Evolutionary conservation across 2,888 invertebrate species (phyloP).

Genomic region (Caradrina kadenii): DNA sequence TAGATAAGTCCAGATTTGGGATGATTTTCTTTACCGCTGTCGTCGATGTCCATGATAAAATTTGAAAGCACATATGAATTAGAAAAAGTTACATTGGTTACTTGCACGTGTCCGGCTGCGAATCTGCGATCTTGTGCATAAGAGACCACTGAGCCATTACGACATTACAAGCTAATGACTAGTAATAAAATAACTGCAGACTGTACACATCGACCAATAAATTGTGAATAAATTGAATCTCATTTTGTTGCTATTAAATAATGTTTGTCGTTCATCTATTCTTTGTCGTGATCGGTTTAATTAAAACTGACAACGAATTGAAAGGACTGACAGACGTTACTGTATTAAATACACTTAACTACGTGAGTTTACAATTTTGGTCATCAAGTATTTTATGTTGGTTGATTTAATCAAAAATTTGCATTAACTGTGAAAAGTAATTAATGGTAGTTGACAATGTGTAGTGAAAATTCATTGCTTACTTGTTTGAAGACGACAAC

Average conservation of each 20-base stretch:
- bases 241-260: slow-evolving; percentile 57
- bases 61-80: too few species aligned
- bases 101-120: too few species aligned
- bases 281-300: slow-evolving; percentile 55
- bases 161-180: slow-evolving; percentile 49
- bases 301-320: slow-evolving; percentile 55
- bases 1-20: too few species aligned
- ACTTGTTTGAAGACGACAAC: too few species aligned
- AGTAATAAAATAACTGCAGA: slow-evolving; percentile 61
- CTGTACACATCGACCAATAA: slow-evolving; percentile 48
- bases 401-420: neutral
- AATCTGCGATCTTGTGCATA: too few species aligned
- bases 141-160: too few species aligned
- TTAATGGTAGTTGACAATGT: too few species aligned
- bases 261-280: slow-evolving; percentile 62
- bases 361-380: slow-evolving; percentile 10
- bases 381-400: slow-evolving; percentile 12
- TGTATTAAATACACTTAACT: slow-evolving; percentile 23
- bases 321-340: slow-evolving; percentile 14
- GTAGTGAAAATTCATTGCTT: too few species aligned
- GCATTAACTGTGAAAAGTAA: neutral
- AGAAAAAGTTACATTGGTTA: too few species aligned
- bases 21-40: too few species aligned
- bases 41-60: too few species aligned
- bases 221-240: slow-evolving; percentile 65